Base-by-base conservation (phyloP, 2,797 vertebrate species). In the Centropyge bicolor region DNA sequence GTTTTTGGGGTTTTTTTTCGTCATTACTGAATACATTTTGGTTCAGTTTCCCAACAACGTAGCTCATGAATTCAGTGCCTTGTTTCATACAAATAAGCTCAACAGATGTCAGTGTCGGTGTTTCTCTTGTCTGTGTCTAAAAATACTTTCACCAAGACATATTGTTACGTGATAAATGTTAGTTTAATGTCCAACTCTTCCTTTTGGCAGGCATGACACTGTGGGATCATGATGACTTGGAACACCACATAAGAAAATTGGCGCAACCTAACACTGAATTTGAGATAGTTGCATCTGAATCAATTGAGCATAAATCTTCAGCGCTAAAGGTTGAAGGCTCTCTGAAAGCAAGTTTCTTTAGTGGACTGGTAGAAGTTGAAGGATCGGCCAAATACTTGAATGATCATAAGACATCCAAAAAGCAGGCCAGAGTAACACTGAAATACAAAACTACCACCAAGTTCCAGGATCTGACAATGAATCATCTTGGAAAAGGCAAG, bases 401-500 rank as follows among this genome's bases (percentile, higher is more conserved):
- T 3, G 80, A 91, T 12, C 2, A 16, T 0, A 88, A 65, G 0
- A 45, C 20, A 0, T 89, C 82, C 1, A 82, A 51, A 57, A 0
- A 78, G 0, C 84, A 84, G 64, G 80, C 84, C 49, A 74, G 86
- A 61, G 79, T 89, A 13, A 82, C 86, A 24, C 65, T 89, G 12
- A 76, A 73, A 0, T 88, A 84, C 56, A 71, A 87, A 10, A 5
- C 72, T 0, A 87, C 78, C 5, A 91, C 84, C 19, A 79, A 55
- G 59, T 38, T 86, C 36, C 5, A 85, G 41, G 35, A 84, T 41
- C 54, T 93, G 54, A 90, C 91, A 1, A 93, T 93, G 92, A 61
- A 88, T 9, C 60, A 43, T 43, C 60, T 62, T 27, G 60, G 60
- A 60, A 60, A 5, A 40, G 36, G 35, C n/a, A 62, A 43, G 1